Percentiles rank a stretch among this genome's conserved stretches.
Evolutionary conservation across 2,797 vertebrate species (phyloP).

Genomic region (Falco biarmicus): DNA sequence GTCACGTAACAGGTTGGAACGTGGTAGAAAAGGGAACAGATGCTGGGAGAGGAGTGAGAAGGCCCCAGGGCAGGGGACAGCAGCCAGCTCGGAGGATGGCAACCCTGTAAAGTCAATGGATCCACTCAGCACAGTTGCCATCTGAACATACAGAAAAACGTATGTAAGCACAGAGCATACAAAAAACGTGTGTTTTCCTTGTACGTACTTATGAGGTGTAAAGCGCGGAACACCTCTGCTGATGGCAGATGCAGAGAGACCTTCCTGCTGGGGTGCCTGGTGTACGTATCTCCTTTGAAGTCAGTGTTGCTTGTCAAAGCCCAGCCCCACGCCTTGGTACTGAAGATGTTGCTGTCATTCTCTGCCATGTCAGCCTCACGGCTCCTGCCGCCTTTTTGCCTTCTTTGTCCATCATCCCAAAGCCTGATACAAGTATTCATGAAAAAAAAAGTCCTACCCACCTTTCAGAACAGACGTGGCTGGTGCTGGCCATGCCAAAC

Average conservation of each 20-base stretch:
- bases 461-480: not conserved
- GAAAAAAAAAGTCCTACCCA: not conserved
- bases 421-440: not conserved
- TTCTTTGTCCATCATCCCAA: not conserved
- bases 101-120: too few relatives aligned
- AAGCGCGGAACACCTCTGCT: not conserved
- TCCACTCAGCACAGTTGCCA: not conserved
- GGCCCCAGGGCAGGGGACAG: not conserved
- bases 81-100: not conserved
- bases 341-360: not conserved
- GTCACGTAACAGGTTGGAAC: not conserved
- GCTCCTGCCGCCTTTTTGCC: not conserved
- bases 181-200: not conserved
- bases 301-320: not conserved
- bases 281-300: too few relatives aligned
- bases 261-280: not conserved
- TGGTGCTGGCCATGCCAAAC: not conserved
- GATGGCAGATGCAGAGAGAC: not conserved
- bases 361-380: fast-evolving
- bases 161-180: not conserved
- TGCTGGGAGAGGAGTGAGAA: not conserved
- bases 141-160: not conserved
- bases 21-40: not conserved
- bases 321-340: not conserved
- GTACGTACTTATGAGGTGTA: not conserved